Percentiles rank a stretch among this genome's conserved stretches.
Conservation (phyloP, 2,797 vertebrate genomes). For the Macrochelys suwanniensis region DNA sequence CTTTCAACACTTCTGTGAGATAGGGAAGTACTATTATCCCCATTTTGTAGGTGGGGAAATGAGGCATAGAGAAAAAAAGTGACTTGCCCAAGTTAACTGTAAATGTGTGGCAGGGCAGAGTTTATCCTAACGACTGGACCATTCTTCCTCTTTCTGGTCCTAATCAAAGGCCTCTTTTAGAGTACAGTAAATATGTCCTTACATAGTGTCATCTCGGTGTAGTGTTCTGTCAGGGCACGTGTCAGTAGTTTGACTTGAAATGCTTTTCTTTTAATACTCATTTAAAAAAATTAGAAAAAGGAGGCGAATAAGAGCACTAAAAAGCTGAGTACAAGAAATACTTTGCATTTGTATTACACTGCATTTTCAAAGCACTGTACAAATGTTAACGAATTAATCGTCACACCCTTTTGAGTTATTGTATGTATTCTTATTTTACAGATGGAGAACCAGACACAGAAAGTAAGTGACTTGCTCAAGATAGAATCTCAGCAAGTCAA, state of each 20-base stretch:
- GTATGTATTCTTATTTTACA: neutral
- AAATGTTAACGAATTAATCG: accelerated
- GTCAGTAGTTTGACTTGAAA: accelerated
- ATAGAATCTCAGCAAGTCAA: neutral
- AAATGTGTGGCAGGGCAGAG: neutral
- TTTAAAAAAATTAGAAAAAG: neutral
- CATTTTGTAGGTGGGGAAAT: neutral
- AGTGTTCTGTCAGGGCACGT: neutral
- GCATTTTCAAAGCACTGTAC: neutral
- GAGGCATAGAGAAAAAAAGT: neutral
- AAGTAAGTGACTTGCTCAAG: neutral
- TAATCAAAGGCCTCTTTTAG: neutral
- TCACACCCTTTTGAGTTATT: neutral
- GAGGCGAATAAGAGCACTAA: neutral
- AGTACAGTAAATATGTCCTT: neutral
- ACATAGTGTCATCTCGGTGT: neutral
- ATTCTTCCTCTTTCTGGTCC: neutral
- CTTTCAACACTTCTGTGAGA: neutral
- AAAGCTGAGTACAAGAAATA: accelerated
- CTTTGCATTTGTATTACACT: neutral
- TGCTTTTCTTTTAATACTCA: neutral
- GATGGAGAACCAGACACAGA: neutral
- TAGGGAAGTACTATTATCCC: neutral
- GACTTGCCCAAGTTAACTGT: neutral
- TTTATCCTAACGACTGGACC: neutral